Evolutionary conservation across 2,888 invertebrate genomes (phyloP).

Genomic region (Drosophila cognata): DNA sequence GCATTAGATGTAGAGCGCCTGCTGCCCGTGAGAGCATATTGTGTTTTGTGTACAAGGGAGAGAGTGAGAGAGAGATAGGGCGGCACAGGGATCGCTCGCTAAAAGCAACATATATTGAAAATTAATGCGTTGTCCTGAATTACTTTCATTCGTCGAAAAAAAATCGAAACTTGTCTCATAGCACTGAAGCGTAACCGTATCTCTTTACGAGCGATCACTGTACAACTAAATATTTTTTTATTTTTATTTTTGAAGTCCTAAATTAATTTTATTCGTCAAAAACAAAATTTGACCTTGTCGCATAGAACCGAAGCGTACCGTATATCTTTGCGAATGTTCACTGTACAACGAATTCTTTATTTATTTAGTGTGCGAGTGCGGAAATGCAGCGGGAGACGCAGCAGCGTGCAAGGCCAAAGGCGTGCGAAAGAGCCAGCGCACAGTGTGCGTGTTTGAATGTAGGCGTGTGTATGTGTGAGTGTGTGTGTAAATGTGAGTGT

Average conservation of each 20-base stretch:
- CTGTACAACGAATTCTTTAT: constrained; percentile 10
- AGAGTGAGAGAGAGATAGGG: constrained; percentile 9
- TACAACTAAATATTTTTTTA: background rate
- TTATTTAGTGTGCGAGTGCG: constrained; percentile 55
- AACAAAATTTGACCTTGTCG: background rate
- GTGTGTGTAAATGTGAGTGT: constrained; percentile 5
- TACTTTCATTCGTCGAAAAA: background rate
- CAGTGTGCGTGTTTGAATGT: constrained; percentile 25
- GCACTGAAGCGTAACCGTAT: too few relatives aligned
- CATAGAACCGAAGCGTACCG: background rate
- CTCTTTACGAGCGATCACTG: background rate
- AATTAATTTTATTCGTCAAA: background rate
- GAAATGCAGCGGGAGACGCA: constrained; percentile 71
- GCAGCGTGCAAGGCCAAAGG: constrained; percentile 69
- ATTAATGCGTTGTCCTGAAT: background rate
- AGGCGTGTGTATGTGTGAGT: background rate
- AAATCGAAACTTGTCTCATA: background rate
- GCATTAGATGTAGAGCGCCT: constrained; percentile 63
- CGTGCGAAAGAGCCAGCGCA: constrained; percentile 60
- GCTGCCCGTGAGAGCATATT: constrained; percentile 7
- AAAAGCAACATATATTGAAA: background rate
- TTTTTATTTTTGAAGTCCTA: background rate
- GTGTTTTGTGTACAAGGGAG: background rate
- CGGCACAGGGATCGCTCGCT: background rate
- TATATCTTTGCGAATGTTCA: background rate